Percentiles rank a stretch among this genome's conserved stretches.
Evolutionary conservation across 2,113 vertebrate species (phyloP).

Genomic region (Erpornis zantholeuca): DNA sequence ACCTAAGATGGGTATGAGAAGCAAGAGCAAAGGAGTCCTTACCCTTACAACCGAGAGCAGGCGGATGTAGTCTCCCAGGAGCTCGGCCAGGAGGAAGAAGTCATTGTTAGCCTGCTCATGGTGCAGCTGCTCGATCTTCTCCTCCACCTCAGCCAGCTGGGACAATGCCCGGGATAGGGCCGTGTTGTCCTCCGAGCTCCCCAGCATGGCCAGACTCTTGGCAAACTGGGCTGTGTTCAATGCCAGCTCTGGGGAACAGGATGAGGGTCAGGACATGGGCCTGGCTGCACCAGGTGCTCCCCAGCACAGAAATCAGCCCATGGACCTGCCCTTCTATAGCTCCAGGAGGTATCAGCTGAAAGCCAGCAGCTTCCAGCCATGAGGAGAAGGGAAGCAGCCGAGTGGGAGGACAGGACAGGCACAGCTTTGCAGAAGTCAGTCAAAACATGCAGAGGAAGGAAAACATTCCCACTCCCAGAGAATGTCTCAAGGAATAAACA

Average conservation of each 20-base stretch:
- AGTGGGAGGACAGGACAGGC: background rate
- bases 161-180: conserved; percentile 92
- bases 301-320: background rate
- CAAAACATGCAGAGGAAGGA: background rate
- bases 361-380: background rate
- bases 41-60: conserved; percentile 90
- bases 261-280: background rate
- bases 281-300: background rate
- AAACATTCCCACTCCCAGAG: background rate
- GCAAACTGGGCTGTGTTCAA: conserved; percentile 91
- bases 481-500: background rate
- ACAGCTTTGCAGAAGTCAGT: background rate
- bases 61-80: conserved; percentile 93
- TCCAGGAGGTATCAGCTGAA: background rate
- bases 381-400: background rate
- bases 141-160: conserved; percentile 96
- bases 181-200: conserved; percentile 96
- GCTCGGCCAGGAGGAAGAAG: conserved; percentile 90
- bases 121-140: conserved; percentile 94
- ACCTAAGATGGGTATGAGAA: background rate
- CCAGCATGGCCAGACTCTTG: conserved; percentile 96
- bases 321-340: background rate
- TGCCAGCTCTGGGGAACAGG: conserved; percentile 73
- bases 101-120: conserved; percentile 92
- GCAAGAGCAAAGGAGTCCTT: background rate